phyloP scores from a whole-genome alignment of 2,797 vertebrate genomes.

The Helarctos malayanus region DNA sequence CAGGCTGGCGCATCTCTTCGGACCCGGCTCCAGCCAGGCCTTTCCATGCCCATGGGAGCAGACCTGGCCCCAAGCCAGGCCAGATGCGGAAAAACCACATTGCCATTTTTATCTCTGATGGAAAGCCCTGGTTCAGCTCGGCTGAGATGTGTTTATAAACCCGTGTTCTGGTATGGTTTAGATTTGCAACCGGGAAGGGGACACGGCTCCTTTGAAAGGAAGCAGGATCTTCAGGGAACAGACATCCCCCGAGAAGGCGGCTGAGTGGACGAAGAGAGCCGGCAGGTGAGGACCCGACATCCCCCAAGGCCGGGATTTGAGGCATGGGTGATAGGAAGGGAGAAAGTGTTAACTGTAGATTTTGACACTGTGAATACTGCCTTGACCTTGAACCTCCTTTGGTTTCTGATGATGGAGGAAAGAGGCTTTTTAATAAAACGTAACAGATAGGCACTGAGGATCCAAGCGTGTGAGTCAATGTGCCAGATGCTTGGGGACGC shows the following conservation, averaged over 20 bases:
- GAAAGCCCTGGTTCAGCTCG: neutral
- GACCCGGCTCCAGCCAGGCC: slow-evolving; percentile 77
- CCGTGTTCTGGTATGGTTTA: neutral
- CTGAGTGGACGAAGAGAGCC: no score
- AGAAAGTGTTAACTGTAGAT: neutral
- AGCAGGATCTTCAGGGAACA: neutral
- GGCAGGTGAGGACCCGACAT: neutral
- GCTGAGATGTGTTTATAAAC: neutral
- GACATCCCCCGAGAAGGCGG: neutral
- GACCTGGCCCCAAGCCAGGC: slow-evolving; percentile 27
- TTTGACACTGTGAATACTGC: neutral
- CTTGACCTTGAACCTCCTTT: neutral
- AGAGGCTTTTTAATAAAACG: slow-evolving; percentile 28
- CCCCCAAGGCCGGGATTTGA: neutral
- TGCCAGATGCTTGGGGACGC: neutral
- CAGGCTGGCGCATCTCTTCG: neutral
- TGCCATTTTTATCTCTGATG: neutral
- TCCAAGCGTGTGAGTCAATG: neutral
- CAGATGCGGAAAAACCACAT: neutral
- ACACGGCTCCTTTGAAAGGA: neutral
- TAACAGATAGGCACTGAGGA: neutral
- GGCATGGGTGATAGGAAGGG: rapidly evolving
- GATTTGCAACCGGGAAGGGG: neutral
- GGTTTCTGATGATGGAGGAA: slow-evolving; percentile 31
- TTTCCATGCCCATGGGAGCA: slow-evolving; percentile 57